A percentile compares a stretch with the other conserved stretches of the same genome.
phyloP scores from a whole-genome alignment of 2,797 vertebrate species.

The Synaphobranchus kaupii region DNA sequence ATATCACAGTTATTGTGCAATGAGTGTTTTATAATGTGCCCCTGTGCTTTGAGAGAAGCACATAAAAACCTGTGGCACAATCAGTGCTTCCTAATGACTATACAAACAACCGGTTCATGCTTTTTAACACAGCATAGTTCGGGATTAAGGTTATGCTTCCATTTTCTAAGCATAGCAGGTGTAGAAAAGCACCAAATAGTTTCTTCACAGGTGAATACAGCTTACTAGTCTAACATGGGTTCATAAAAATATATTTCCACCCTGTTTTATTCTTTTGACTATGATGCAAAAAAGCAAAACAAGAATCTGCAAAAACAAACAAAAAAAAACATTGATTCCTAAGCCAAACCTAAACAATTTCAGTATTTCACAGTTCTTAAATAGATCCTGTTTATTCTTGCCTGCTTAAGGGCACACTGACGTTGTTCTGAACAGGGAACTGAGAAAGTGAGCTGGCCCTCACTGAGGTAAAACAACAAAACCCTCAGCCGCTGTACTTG shows the following conservation, averaged over 20 bases:
- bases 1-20: neutral
- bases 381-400: neutral
- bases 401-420: too few species aligned
- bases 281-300: neutral
- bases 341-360: neutral
- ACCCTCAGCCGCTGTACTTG: neutral
- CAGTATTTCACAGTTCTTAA: neutral
- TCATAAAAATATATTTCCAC: neutral
- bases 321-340: neutral
- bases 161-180: neutral
- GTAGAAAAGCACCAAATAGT: neutral
- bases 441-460: neutral
- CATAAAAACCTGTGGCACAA: constrained; percentile 9
- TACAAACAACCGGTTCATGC: constrained; percentile 65
- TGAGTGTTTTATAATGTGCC: neutral
- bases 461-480: neutral
- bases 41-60: neutral
- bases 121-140: constrained; percentile 42
- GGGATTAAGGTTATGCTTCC: neutral
- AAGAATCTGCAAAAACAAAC: neutral
- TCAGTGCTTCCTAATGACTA: constrained; percentile 53
- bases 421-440: neutral
- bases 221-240: neutral
- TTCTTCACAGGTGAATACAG: neutral
- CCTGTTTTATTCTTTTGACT: neutral